These are phyloP conservation scores for Pseudococcus longispinus DNA, from an alignment of 2,888 invertebrate genomes.

Conservation along the genomic window DNA sequence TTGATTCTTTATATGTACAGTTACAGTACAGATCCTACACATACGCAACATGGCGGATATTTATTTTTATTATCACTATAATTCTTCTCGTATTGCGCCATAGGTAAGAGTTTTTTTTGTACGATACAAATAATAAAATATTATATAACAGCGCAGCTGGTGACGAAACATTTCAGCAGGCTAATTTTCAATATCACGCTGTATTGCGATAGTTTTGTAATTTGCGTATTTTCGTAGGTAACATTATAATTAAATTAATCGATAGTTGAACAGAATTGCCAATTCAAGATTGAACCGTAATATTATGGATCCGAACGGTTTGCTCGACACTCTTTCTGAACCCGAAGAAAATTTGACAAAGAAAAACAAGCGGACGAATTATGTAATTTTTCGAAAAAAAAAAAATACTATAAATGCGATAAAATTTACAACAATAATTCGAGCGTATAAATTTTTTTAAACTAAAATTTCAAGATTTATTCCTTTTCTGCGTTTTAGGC, in stretches of 20 bases:
- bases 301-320: background rate
- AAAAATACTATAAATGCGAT: no score
- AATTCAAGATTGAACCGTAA: background rate
- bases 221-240: background rate
- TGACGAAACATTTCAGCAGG: background rate
- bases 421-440: no score
- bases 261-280: background rate
- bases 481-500: no score
- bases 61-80: constrained; percentile 20
- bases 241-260: constrained; percentile 1
- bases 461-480: no score
- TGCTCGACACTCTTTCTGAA: background rate
- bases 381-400: no score
- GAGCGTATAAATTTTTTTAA: no score
- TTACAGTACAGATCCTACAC: no score
- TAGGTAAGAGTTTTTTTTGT: background rate
- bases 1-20: constrained; percentile 23
- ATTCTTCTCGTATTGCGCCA: background rate
- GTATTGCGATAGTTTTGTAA: background rate
- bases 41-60: background rate
- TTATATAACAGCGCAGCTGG: background rate
- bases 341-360: no score
- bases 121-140: background rate
- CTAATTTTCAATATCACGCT: background rate
- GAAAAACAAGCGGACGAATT: no score